A percentile compares a stretch with the other conserved stretches of the same genome.
Conservation (phyloP, 2,888 invertebrate genomes). For the Onchidella celtica region DNA sequence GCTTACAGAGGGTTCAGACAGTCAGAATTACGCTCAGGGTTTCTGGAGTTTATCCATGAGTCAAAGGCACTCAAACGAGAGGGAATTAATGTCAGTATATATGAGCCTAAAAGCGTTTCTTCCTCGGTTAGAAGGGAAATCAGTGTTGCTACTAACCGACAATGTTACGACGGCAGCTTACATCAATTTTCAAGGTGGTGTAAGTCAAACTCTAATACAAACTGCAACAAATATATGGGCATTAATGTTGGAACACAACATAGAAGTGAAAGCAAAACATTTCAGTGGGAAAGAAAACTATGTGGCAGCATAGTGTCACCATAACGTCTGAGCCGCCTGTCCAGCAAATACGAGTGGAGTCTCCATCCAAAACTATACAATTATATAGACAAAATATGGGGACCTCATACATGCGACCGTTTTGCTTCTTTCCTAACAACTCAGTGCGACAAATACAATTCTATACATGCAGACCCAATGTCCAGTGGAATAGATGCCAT, state of each 20-base stretch:
- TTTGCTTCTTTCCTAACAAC: slow-evolving; percentile 7
- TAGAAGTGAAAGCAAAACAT: neutral
- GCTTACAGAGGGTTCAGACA: neutral
- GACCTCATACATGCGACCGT: slow-evolving; percentile 30
- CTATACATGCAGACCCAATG: slow-evolving; percentile 9
- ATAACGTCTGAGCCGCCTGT: neutral
- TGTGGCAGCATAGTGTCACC: too few relatives aligned
- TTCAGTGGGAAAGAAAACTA: neutral
- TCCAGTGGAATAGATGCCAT: slow-evolving; percentile 9
- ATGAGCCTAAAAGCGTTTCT: neutral
- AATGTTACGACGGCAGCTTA: slow-evolving; percentile 15
- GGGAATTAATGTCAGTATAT: slow-evolving; percentile 17
- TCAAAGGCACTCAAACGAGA: neutral
- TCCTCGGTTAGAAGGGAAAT: neutral
- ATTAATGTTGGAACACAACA: neutral
- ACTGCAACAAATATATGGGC: slow-evolving; percentile 9
- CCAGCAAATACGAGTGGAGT: slow-evolving; percentile 1
- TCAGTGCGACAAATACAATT: slow-evolving; percentile 16
- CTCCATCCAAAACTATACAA: neutral
- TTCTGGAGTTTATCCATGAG: neutral
- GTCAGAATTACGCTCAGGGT: slow-evolving; percentile 24
- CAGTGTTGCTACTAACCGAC: slow-evolving; percentile 1
- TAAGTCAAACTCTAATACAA: neutral
- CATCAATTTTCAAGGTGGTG: slow-evolving; percentile 22
- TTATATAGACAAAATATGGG: slow-evolving; percentile 26